Evolutionary conservation across 2,888 invertebrate species (phyloP), one percentile per base, ranked within the genome.

Genomic region (Stenoptilia bipunctidactyla): DNA sequence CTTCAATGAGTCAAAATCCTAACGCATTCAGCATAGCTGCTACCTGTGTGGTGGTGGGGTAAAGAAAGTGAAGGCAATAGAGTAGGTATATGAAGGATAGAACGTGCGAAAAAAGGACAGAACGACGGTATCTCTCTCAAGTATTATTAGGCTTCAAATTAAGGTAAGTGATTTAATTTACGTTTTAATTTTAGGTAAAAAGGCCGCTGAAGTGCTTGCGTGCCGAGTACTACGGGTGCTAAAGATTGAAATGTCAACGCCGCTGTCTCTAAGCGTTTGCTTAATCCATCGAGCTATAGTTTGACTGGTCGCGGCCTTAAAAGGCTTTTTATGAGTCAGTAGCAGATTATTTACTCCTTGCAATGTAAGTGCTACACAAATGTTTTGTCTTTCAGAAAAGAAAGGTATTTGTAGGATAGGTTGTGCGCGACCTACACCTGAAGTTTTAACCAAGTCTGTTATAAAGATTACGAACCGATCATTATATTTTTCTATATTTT

Each of bases 181-280:
- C n/a, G n/a, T n/a, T n/a, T n/a, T n/a, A n/a, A n/a, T n/a, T n/a
- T n/a, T n/a, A n/a, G n/a, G 2, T 0, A n/a, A n/a, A n/a, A n/a
- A n/a, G n/a, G 50, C 48, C 0, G 47, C 46, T 0, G 50, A 47
- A 5, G 45, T 47, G 20, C 47, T 34, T 1, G 48, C 46, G 39
- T 51, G 44, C 3, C 45, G 15, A 3, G 47, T 42, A 34, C 47
- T 45, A 35, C 44, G 47, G 1, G 40, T 40, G n/a, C n/a, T n/a
- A n/a, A n/a, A n/a, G n/a, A n/a, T n/a, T n/a, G n/a, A n/a, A n/a
- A n/a, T n/a, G n/a, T 47, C 35, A 10, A 42, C 15, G 9, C 43
- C 41, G 27, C 42, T 44, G 2, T 27, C 36, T 8, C 8, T 1
- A 1, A 46, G 10, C 3, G 13, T 15, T 5, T 38, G 25, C 25